Percentiles rank a stretch among this genome's conserved stretches.
phyloP scores from a whole-genome alignment of 1,140 invertebrate genomes.

The Anoplophora glabripennis region DNA sequence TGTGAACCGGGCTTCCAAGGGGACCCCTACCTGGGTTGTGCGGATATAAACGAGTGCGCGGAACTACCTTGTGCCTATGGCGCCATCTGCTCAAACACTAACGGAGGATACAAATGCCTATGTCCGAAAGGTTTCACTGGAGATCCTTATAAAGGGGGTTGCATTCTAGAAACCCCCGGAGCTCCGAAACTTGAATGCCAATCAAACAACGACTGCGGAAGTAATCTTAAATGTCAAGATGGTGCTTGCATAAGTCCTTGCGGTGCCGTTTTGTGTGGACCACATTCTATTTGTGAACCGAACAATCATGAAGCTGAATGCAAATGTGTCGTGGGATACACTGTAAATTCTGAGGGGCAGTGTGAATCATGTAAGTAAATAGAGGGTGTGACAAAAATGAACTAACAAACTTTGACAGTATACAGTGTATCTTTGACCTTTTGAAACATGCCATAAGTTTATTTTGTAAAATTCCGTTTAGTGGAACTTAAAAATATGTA shows the following conservation, averaged over 20 bases:
- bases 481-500: no score
- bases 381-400: no score
- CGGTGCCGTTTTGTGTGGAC: constrained; percentile 70
- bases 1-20: constrained; percentile 81
- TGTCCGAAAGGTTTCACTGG: constrained; percentile 78
- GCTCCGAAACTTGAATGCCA: constrained; percentile 61
- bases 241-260: constrained; percentile 81
- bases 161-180: constrained; percentile 55
- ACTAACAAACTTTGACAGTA: no score
- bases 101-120: constrained; percentile 79
- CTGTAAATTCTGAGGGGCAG: constrained; percentile 69
- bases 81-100: constrained; percentile 82
- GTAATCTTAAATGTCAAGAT: constrained; percentile 72
- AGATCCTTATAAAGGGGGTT: constrained; percentile 79
- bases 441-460: no score
- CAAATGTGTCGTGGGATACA: constrained; percentile 77
- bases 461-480: no score
- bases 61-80: constrained; percentile 79
- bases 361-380: constrained; percentile 69
- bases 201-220: constrained; percentile 73
- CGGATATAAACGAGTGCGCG: constrained; percentile 78
- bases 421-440: no score
- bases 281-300: constrained; percentile 82
- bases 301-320: constrained; percentile 87
- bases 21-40: constrained; percentile 77